A percentile compares a stretch with the other conserved stretches of the same genome.
phyloP scores from a whole-genome alignment of 2,888 invertebrate genomes.

The Mylabris sibirica region DNA sequence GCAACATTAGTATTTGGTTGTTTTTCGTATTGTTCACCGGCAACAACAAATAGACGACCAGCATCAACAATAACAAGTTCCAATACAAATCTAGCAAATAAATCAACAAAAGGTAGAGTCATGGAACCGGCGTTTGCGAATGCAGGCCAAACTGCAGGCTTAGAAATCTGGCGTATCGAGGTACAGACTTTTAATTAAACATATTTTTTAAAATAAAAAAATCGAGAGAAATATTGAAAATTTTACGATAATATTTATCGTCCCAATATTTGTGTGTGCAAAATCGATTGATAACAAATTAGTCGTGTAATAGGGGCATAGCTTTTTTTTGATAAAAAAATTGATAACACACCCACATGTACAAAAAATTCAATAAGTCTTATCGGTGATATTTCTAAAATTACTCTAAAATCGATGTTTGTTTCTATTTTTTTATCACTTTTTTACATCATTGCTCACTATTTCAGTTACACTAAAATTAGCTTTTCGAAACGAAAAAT shows the following conservation, averaged over 20 bases:
- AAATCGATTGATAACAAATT: not conserved
- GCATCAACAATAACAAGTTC: conserved; percentile 18
- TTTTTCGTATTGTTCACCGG: conserved; percentile 32
- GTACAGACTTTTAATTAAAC: conserved; percentile 62
- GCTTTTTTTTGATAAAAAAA: not conserved
- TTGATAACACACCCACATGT: not conserved
- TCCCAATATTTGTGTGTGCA: not conserved
- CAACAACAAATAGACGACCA: conserved; percentile 33
- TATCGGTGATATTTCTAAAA: conserved; percentile 10
- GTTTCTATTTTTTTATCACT: not conserved
- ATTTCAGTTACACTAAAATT: not conserved
- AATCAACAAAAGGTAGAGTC: conserved; percentile 51
- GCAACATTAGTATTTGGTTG: conserved; percentile 29
- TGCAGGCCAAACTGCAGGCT: conserved; percentile 72
- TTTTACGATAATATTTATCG: not conserved
- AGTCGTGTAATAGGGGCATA: not conserved
- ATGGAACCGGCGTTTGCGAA: conserved; percentile 74
- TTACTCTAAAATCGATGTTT: not conserved
- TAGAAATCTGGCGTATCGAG: conserved; percentile 85
- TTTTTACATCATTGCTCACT: not conserved
- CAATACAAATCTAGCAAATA: conserved; percentile 34
- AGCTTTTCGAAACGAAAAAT: not conserved
- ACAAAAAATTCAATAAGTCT: not conserved
- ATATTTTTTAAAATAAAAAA: too few species aligned
- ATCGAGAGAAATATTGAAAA: too few species aligned